A percentile compares a stretch with the other conserved stretches of the same genome.
These are phyloP conservation scores for Masnerella sp. DNA, from an alignment of 2,888 invertebrate species.

Conservation along the genomic window DNA sequence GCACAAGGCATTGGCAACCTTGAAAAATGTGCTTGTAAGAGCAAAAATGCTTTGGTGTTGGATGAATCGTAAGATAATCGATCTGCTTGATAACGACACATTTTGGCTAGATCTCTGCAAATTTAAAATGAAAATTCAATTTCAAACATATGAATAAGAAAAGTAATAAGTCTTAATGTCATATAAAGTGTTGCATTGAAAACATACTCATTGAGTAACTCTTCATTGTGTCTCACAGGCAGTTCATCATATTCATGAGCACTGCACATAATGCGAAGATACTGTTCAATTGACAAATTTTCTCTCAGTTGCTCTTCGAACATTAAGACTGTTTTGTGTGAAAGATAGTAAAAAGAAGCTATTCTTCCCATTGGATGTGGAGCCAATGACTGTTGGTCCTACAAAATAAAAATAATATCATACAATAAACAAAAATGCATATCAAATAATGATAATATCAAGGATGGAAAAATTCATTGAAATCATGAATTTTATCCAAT, in stretches of 20 bases:
- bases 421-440: constrained; percentile 16
- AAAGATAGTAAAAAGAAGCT: constrained; percentile 97
- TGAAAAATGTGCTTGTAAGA: constrained; percentile 97
- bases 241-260: constrained; percentile 94
- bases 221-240: constrained; percentile 99
- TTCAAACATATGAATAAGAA: too few species aligned
- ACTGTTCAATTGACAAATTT: constrained; percentile 83
- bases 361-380: constrained; percentile 89
- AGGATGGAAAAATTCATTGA: too few species aligned
- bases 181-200: background rate
- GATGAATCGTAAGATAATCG: constrained; percentile 90
- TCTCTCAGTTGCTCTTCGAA: constrained; percentile 85
- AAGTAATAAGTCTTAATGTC: background rate
- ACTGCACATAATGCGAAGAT: constrained; percentile 89
- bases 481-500: too few species aligned
- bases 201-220: constrained; percentile 90
- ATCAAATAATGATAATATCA: constrained; percentile 19
- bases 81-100: constrained; percentile 86
- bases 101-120: constrained; percentile 87
- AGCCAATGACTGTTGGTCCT: constrained; percentile 69
- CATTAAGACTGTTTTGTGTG: constrained; percentile 92
- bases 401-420: constrained; percentile 27
- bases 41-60: constrained; percentile 94
- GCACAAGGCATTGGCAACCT: constrained; percentile 89
- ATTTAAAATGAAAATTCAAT: too few species aligned